Evolutionary conservation across 2,888 invertebrate genomes (phyloP), one percentile per base, ranked within the genome.

Genomic region (Neoaliturus tenellus): DNA sequence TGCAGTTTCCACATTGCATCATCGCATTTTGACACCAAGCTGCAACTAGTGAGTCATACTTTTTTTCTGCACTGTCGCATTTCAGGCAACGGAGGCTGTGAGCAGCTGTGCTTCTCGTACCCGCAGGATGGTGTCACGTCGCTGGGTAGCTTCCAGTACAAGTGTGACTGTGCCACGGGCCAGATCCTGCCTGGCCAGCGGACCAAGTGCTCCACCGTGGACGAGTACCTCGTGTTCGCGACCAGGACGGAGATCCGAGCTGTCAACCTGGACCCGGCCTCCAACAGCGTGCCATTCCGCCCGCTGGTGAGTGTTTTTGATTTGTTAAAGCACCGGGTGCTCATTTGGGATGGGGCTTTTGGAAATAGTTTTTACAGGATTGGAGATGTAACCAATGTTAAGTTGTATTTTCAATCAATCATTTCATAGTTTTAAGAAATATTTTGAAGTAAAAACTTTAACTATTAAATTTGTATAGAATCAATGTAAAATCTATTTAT

Each of bases 101-200:
- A 97, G 75, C 99, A 99, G 89, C 92, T 99, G 0, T 99, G 99
- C 90, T 99, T 99, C 91, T 96, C 98, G 62, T 95, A 95, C 89
- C 98, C 98, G 0, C 93, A 93, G 0, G 95, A 95, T 12, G 88
- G 90, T 1, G 8, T 73, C 14, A 89, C 92, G 0, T 90, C 91
- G n/a, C 91, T 91, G 44, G 88, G 89, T 0, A 89, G 90, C 31
- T 86, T 85, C 33, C 86, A 87, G 78, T 95, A 94, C 87, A 94
- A 92, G 44, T 99, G 99, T 90, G 97, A 96, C n/a, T 99, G 99
- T 89, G 96, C 99, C 0, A 95, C 96, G 0, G 99, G 99, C 0
- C 94, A 94, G 87, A 91, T 98, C 12, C 89, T 90, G n/a, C 91
- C 93, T 0, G 89, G 91, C 0, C 93, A 93, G 83, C 93, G 93